Evolutionary conservation across 2,113 vertebrate genomes (phyloP).

Genomic region (Penelope pileata): DNA sequence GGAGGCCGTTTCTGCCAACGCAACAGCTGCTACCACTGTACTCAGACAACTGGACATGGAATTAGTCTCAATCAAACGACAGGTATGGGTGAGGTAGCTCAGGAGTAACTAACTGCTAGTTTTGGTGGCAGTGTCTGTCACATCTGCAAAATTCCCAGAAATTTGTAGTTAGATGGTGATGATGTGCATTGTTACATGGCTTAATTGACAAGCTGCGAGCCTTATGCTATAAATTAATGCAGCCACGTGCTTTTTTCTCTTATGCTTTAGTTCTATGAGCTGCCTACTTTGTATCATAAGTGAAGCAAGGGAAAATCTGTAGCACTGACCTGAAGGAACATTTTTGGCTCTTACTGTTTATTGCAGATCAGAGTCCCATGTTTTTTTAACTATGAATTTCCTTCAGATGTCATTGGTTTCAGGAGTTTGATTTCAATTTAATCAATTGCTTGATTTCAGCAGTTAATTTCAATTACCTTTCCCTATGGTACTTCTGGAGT

Average conservation of each 20-base stretch:
- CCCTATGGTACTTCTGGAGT: background rate
- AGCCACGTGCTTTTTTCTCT: background rate
- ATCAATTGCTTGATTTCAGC: too few relatives aligned
- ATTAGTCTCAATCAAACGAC: conserved; percentile 92
- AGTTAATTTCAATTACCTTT: background rate
- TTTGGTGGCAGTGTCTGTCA: background rate
- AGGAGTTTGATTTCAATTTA: background rate
- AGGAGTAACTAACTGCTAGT: background rate
- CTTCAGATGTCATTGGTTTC: background rate
- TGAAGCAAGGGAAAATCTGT: background rate
- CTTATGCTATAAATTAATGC: background rate
- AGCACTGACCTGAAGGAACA: background rate
- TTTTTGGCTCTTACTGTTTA: background rate
- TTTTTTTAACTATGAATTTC: background rate
- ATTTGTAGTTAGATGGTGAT: background rate
- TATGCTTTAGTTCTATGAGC: background rate
- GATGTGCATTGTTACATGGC: background rate
- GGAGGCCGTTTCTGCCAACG: conserved; percentile 86
- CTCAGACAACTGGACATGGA: conserved; percentile 93
- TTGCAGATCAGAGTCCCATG: background rate
- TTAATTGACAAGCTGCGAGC: background rate
- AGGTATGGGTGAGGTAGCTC: conserved; percentile 72
- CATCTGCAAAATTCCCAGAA: background rate
- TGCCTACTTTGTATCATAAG: background rate
- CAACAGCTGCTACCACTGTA: conserved; percentile 86